Evolutionary conservation across 2,113 vertebrate genomes (phyloP).

Genomic region (Amphiprion percula): DNA sequence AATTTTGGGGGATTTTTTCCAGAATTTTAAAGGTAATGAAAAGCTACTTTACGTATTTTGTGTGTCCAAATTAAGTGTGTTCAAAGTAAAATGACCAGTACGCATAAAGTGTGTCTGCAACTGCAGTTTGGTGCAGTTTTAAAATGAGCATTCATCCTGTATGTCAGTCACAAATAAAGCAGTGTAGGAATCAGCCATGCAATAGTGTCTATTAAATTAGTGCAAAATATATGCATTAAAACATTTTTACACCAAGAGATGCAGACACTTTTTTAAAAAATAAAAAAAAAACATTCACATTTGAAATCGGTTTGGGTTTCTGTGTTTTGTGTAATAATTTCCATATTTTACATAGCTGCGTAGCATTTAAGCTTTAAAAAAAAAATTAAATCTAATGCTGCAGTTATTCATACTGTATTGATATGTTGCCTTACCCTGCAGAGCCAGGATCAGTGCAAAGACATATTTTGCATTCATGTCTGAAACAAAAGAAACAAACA

Average conservation of each 20-base stretch:
- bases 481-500: constrained; percentile 61
- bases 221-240: neutral
- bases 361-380: neutral
- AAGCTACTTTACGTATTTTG: neutral
- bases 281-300: neutral
- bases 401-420: neutral
- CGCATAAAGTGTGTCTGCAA: neutral
- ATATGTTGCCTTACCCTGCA: constrained; percentile 83
- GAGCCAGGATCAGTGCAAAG: constrained; percentile 79
- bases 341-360: neutral
- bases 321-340: neutral
- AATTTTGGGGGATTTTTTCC: too few relatives aligned
- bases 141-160: constrained; percentile 1
- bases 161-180: neutral
- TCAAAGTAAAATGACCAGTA: neutral
- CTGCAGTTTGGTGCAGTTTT: neutral
- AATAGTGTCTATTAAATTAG: neutral
- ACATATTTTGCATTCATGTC: constrained; percentile 81
- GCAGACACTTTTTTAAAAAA: neutral
- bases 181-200: neutral
- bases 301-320: neutral
- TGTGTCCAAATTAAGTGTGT: too few relatives aligned
- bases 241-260: neutral
- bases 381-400: neutral
- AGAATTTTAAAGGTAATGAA: too few relatives aligned